phyloP scores from a whole-genome alignment of 1,140 invertebrate genomes.

The Dolichoris vasculosae region DNA sequence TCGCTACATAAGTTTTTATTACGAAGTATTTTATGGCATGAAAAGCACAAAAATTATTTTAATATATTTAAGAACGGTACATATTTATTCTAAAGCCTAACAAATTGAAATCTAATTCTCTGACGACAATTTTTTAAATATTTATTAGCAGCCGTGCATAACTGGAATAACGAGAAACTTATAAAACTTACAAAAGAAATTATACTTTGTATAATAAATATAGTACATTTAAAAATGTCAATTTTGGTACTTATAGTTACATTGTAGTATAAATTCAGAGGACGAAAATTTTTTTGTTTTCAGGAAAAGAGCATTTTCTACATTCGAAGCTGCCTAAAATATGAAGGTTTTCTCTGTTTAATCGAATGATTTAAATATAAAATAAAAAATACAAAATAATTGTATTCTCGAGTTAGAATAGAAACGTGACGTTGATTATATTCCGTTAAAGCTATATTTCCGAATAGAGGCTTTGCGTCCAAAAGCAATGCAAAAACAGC shows the following conservation, averaged over 20 bases:
- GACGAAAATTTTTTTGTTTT: too few species aligned
- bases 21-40: neutral
- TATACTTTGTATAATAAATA: too few species aligned
- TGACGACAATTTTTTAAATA: too few species aligned
- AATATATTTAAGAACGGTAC: neutral
- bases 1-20: too few species aligned
- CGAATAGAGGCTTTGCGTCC: neutral
- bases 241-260: neutral
- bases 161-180: too few species aligned
- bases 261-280: neutral
- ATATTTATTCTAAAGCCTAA: too few species aligned
- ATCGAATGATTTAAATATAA: neutral
- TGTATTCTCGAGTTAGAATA: neutral
- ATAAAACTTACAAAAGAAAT: too few species aligned
- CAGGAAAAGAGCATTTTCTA: too few species aligned
- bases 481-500: neutral
- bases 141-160: too few species aligned
- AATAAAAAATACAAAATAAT: neutral
- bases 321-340: neutral
- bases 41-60: neutral
- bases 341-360: neutral
- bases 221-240: neutral
- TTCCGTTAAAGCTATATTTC: neutral
- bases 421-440: neutral
- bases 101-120: too few species aligned